phyloP scores from a whole-genome alignment of 2,888 invertebrate species.

The Acanthoscelides obtectus region DNA sequence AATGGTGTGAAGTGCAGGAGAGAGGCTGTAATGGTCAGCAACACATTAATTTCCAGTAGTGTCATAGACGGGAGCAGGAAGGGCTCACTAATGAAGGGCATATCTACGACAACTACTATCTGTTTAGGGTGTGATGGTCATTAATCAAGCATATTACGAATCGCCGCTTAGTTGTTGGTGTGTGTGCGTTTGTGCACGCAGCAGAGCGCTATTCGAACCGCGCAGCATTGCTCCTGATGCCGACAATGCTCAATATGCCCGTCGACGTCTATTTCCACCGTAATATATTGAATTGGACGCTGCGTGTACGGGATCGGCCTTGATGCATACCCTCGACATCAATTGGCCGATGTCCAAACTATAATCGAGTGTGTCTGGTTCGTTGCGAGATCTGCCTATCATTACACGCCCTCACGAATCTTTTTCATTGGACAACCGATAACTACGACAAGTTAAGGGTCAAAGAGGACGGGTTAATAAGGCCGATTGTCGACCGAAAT shows the following conservation, averaged over 20 bases:
- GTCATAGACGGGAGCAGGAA: neutral
- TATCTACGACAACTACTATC: conserved; percentile 22
- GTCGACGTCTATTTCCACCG: neutral
- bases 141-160: conserved; percentile 28
- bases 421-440: too few species aligned
- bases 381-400: too few species aligned
- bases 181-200: neutral
- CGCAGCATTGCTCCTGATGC: neutral
- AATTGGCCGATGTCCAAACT: neutral
- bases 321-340: neutral
- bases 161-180: conserved; percentile 16
- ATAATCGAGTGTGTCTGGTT: neutral
- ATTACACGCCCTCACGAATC: too few species aligned
- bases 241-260: neutral
- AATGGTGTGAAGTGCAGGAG: neutral
- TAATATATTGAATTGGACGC: neutral
- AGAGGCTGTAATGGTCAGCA: conserved; percentile 17
- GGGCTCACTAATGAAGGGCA: conserved; percentile 21
- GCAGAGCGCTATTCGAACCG: neutral
- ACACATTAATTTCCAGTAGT: conserved; percentile 24
- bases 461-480: too few species aligned
- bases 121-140: conserved; percentile 22
- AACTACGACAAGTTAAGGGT: too few species aligned
- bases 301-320: neutral
- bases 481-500: too few species aligned